Conservation (phyloP, 2,113 vertebrate genomes). For the Archocentrus centrarchus region DNA sequence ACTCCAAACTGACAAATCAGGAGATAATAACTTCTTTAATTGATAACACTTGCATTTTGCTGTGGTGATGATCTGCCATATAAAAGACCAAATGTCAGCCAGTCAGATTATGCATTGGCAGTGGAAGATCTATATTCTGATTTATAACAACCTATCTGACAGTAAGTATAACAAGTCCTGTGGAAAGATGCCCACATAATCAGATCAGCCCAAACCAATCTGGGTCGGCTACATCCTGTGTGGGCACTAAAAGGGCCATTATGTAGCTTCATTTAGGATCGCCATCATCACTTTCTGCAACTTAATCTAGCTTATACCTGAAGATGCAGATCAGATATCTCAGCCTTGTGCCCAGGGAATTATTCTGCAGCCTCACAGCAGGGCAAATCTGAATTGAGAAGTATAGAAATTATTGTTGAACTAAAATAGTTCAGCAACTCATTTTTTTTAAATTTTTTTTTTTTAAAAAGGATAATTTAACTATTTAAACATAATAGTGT, state of each 20-base stretch:
- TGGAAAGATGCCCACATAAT: constrained; percentile 47
- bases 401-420: background rate
- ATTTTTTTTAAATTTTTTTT: background rate
- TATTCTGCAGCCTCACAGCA: background rate
- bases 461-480: background rate
- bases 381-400: background rate
- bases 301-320: background rate
- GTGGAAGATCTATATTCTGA: background rate
- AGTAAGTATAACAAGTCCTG: background rate
- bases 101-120: background rate
- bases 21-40: background rate
- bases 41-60: background rate
- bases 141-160: constrained; percentile 14
- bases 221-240: constrained; percentile 36
- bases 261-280: background rate
- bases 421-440: background rate
- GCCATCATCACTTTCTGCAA: constrained; percentile 3
- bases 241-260: constrained; percentile 27
- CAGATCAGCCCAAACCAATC: constrained; percentile 17
- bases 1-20: background rate
- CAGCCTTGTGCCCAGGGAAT: background rate
- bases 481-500: background rate
- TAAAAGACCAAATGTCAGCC: background rate
- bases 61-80: background rate
- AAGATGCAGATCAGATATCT: background rate